Percentiles rank a stretch among this genome's conserved stretches.
These are phyloP conservation scores for Esox lucius DNA, from an alignment of 2,797 vertebrate genomes.

Conservation along the genomic window DNA sequence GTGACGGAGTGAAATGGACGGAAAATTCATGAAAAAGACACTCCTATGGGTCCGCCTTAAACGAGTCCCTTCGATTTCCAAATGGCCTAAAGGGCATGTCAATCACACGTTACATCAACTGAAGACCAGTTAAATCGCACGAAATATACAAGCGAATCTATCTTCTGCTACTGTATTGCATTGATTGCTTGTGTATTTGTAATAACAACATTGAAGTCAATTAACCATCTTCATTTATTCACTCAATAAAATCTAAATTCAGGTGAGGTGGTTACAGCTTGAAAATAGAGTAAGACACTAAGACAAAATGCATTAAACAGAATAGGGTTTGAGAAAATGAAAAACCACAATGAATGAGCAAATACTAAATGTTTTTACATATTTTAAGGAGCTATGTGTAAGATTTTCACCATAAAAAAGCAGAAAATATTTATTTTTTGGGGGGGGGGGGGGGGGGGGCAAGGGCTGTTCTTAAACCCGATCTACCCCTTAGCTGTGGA, in stretches of 20 bases:
- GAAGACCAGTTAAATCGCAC: conserved; percentile 41
- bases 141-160: not conserved
- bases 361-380: too few relatives aligned
- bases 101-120: not conserved
- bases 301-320: not conserved
- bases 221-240: not conserved
- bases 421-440: too few relatives aligned
- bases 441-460: too few relatives aligned
- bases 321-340: too few relatives aligned
- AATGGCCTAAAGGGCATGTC: conserved; percentile 46
- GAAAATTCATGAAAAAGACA: conserved; percentile 58
- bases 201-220: not conserved
- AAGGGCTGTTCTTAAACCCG: too few relatives aligned
- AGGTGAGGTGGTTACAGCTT: not conserved
- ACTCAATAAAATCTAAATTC: not conserved
- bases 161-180: not conserved
- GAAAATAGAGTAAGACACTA: not conserved
- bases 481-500: too few relatives aligned
- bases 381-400: too few relatives aligned
- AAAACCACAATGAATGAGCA: too few relatives aligned
- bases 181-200: not conserved
- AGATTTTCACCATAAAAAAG: too few relatives aligned
- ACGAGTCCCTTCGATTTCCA: fast-evolving
- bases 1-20: conserved; percentile 67
- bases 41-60: conserved; percentile 32